Conservation (phyloP, 2,113 vertebrate species). For the Rhinogobius similis region DNA sequence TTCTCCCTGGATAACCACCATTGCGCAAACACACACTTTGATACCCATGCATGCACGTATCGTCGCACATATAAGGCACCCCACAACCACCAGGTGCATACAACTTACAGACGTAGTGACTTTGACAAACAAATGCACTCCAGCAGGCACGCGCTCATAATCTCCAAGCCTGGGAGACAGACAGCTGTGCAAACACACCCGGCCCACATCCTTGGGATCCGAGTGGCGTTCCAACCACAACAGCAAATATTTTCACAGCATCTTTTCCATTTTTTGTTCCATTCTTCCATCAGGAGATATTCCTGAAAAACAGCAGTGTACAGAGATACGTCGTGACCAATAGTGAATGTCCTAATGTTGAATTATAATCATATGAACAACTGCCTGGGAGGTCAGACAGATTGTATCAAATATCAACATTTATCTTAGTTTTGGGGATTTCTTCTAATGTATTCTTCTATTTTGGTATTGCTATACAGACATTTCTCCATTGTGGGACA, state of each 20-base stretch:
- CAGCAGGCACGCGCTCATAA: slow-evolving; percentile 54
- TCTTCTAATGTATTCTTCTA: too few species aligned
- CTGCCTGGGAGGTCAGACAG: neutral
- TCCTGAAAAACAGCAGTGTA: slow-evolving; percentile 41
- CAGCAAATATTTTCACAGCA: slow-evolving; percentile 76
- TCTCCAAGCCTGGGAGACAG: slow-evolving; percentile 57
- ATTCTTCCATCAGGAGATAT: slow-evolving; percentile 53
- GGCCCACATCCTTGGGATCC: slow-evolving; percentile 66
- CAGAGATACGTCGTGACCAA: neutral
- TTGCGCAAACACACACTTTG: slow-evolving; percentile 18
- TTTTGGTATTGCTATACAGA: too few species aligned
- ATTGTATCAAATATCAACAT: neutral
- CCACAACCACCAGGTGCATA: slow-evolving; percentile 51
- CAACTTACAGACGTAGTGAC: slow-evolving; percentile 57
- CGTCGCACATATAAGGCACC: slow-evolving; percentile 44
- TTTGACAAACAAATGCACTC: slow-evolving; percentile 70
- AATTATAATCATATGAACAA: neutral
- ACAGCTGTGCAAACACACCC: slow-evolving; percentile 72
- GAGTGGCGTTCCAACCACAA: slow-evolving; percentile 63
- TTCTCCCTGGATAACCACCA: slow-evolving; percentile 61
- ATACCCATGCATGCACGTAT: slow-evolving; percentile 18
- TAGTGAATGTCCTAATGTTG: neutral
- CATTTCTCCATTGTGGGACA: too few species aligned
- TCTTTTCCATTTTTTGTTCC: slow-evolving; percentile 60
- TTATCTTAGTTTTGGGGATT: too few species aligned